Percentiles rank a stretch among this genome's conserved stretches.
These are phyloP conservation scores for Neotoxoptera formosana DNA, from an alignment of 1,140 invertebrate genomes.

Conservation along the genomic window DNA sequence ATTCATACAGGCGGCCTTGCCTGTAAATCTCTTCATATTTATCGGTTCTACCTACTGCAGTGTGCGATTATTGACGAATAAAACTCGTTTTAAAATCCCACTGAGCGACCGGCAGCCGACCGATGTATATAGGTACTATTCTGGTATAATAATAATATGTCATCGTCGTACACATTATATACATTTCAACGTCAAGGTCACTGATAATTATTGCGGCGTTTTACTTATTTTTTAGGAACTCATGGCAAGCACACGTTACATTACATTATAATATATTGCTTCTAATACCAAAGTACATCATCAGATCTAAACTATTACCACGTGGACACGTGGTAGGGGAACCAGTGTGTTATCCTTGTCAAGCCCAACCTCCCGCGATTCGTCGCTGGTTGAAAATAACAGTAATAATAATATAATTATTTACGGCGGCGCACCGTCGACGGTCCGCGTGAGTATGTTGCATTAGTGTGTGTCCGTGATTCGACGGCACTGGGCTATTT, in stretches of 20 bases:
- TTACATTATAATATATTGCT: neutral
- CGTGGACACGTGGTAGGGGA: neutral
- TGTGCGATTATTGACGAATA: neutral
- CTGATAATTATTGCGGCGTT: neutral
- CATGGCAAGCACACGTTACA: neutral
- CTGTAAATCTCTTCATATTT: neutral
- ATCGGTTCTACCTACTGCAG: neutral
- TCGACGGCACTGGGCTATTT: neutral
- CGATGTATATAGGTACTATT: neutral
- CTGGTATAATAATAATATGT: neutral
- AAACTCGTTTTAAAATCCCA: neutral
- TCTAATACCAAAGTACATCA: neutral
- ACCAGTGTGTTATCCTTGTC: neutral
- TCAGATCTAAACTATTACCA: neutral
- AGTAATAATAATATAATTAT: neutral
- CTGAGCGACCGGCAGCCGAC: neutral
- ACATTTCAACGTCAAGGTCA: neutral
- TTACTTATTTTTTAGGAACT: constrained; percentile 7
- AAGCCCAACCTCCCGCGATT: neutral
- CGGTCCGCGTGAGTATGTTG: neutral
- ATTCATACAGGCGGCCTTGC: too few species aligned
- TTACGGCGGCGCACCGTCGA: neutral
- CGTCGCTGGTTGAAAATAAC: neutral
- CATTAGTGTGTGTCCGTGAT: neutral
- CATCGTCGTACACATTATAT: neutral